phyloP scores from a whole-genome alignment of 2,797 vertebrate genomes.

The Limosa lapponica region DNA sequence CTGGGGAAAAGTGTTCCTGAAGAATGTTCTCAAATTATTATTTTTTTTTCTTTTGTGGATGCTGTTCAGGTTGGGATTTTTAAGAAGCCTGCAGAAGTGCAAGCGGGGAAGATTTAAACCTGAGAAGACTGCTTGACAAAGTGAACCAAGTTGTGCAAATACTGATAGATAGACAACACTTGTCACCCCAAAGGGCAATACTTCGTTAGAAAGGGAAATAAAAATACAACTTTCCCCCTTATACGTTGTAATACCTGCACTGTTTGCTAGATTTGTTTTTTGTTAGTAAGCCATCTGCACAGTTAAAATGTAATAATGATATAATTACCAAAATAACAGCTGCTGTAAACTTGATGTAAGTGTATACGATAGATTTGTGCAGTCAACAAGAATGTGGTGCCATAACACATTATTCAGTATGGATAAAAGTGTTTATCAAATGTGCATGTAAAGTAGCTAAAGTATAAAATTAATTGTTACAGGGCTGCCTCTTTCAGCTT shows the following conservation, averaged over 20 bases:
- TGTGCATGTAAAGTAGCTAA: neutral
- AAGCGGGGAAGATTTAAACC: neutral
- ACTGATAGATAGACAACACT: neutral
- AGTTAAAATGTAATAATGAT: neutral
- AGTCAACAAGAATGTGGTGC: neutral
- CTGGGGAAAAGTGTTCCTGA: neutral
- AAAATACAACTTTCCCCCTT: neutral
- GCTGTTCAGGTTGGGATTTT: neutral
- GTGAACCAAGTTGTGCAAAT: neutral
- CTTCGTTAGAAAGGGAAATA: neutral
- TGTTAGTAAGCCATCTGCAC: neutral
- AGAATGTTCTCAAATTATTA: neutral
- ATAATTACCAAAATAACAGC: constrained; percentile 16
- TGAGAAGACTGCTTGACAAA: neutral
- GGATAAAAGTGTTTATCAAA: neutral
- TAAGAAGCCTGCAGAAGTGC: neutral
- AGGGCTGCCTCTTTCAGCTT: neutral
- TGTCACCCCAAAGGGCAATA: neutral
- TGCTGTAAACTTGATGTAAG: neutral
- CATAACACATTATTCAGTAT: neutral
- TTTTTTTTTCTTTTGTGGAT: neutral
- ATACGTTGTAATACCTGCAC: neutral
- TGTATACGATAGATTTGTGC: neutral
- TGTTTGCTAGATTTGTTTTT: neutral
- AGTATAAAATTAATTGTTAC: neutral